Evolutionary conservation across 2,888 invertebrate genomes (phyloP).

Genomic region (Eilema griseolum): DNA sequence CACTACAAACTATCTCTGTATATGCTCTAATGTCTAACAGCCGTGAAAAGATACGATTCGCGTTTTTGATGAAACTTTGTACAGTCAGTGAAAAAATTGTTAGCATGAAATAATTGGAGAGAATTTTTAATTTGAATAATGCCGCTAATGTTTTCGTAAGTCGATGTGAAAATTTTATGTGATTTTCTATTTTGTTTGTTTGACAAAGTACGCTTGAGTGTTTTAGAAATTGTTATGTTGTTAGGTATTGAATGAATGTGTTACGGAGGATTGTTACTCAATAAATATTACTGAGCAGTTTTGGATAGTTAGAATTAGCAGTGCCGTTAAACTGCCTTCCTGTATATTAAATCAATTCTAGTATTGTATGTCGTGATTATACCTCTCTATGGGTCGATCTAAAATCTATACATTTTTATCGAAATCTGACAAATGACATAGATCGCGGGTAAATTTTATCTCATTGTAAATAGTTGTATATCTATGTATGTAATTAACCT

Average conservation of each 20-base stretch:
- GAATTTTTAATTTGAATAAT: conserved; percentile 19
- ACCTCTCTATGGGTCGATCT: not conserved
- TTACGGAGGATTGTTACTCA: not conserved
- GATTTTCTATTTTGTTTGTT: not conserved
- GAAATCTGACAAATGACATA: not conserved
- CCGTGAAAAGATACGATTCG: conserved; percentile 66
- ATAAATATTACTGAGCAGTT: not conserved
- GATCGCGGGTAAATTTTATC: not conserved
- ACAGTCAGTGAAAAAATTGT: conserved; percentile 36
- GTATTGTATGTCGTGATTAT: not conserved
- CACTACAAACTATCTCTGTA: conserved; percentile 38
- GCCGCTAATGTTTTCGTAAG: conserved; percentile 9
- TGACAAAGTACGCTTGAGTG: not conserved
- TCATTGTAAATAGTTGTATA: not conserved
- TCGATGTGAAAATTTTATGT: conserved; percentile 10
- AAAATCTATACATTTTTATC: not conserved
- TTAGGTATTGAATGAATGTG: conserved; percentile 3
- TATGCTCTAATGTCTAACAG: conserved; percentile 54
- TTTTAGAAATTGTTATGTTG: conserved; percentile 1
- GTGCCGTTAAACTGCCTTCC: not conserved
- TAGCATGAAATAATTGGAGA: conserved; percentile 18
- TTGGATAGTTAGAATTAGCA: not conserved
- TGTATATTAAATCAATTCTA: not conserved
- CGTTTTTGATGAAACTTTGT: conserved; percentile 52
- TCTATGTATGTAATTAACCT: too few relatives aligned